Conservation (phyloP, 2,888 invertebrate species). For the Tridacna gigas region DNA sequence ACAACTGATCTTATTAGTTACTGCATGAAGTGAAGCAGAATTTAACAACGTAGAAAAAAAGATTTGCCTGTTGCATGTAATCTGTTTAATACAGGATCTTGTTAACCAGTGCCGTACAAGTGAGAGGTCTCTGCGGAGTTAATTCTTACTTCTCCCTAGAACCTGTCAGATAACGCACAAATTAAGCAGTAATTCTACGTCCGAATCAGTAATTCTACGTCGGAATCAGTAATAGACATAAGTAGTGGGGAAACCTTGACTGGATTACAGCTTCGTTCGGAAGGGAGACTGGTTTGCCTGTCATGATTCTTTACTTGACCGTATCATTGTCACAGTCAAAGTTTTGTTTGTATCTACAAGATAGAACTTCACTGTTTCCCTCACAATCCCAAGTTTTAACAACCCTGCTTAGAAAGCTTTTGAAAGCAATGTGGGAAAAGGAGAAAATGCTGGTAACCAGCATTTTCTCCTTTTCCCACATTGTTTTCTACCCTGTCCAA, state of each 20-base stretch:
- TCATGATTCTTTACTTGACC: too few species aligned
- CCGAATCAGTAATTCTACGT: background rate
- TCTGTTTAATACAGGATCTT: background rate
- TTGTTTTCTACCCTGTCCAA: too few species aligned
- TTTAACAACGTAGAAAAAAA: background rate
- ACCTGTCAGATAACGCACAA: slow-evolving; percentile 12
- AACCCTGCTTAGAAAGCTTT: too few species aligned
- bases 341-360: too few species aligned
- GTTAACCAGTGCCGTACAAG: slow-evolving; percentile 10
- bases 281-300: too few species aligned
- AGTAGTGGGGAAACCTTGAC: background rate
- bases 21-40: background rate
- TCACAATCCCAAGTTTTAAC: too few species aligned
- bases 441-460: too few species aligned
- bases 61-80: slow-evolving; percentile 12
- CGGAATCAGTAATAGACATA: background rate
- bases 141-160: slow-evolving; percentile 9
- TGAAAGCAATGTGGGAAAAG: too few species aligned
- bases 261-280: background rate
- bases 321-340: too few species aligned
- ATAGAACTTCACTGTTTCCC: too few species aligned
- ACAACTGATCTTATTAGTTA: background rate
- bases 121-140: background rate
- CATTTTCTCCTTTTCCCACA: too few species aligned
- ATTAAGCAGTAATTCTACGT: slow-evolving; percentile 3